These are phyloP conservation scores for Hirudinaria manillensis DNA, from an alignment of 2,888 invertebrate species.

Conservation along the genomic window DNA sequence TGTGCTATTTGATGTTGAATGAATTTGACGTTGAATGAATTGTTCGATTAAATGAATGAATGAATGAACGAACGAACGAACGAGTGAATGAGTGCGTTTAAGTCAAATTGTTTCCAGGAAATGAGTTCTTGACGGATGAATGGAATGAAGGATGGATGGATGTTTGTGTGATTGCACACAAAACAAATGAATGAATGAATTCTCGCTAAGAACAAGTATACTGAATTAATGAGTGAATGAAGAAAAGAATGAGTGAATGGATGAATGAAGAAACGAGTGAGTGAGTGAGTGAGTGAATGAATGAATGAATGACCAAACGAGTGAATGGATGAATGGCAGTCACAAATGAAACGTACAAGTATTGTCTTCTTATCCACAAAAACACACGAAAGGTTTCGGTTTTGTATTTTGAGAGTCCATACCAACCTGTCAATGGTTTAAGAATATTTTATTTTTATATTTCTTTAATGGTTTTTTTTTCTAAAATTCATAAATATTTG, in stretches of 20 bases:
- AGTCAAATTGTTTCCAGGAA: not conserved
- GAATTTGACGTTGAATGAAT: not conserved
- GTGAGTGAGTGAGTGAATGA: not conserved
- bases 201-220: not conserved
- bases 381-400: no score
- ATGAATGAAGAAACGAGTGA: conserved; percentile 5
- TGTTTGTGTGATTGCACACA: conserved; percentile 10
- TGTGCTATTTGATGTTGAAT: not conserved
- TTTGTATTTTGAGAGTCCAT: no score
- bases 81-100: conserved; percentile 12
- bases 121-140: not conserved
- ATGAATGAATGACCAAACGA: not conserved
- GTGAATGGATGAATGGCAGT: conserved; percentile 5
- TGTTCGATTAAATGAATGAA: no score
- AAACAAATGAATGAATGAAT: conserved; percentile 4
- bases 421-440: no score
- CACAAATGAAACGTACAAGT: not conserved
- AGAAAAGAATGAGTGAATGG: conserved; percentile 10
- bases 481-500: no score
- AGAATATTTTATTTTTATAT: no score
- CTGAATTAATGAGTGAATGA: conserved; percentile 17
- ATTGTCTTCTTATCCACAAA: no score
- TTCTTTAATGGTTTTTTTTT: no score
- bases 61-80: conserved; percentile 15
- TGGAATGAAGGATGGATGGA: not conserved